Evolutionary conservation across 2,113 vertebrate species (phyloP).

Genomic region (Connochaetes taurinus): DNA sequence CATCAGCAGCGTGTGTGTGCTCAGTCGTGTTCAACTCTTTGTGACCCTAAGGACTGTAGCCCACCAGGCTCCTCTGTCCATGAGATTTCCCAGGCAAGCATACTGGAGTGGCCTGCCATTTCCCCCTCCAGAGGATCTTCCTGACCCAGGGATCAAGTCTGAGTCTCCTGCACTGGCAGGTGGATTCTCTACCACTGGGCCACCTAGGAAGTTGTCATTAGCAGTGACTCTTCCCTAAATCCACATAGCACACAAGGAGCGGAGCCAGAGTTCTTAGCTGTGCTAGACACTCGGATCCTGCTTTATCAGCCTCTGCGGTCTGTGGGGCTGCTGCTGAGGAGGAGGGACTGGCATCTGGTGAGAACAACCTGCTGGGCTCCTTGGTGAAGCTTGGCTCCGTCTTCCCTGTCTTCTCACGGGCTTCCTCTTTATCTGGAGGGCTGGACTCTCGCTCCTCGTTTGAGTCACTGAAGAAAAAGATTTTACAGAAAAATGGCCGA

Average conservation of each 20-base stretch:
- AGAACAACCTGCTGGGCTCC: conserved; percentile 78
- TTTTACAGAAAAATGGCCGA: neutral
- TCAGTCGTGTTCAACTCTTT: neutral
- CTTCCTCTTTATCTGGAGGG: conserved; percentile 86
- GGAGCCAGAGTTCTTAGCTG: rapidly evolving
- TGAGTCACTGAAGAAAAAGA: conserved; percentile 83
- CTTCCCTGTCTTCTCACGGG: conserved; percentile 77
- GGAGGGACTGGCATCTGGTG: neutral
- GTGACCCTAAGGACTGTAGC: neutral
- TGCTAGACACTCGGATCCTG: rapidly evolving
- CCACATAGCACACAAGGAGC: too few relatives aligned
- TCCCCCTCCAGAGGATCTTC: neutral
- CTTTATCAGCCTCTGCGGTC: rapidly evolving
- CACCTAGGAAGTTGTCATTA: neutral
- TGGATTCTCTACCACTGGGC: neutral
- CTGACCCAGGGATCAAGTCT: neutral
- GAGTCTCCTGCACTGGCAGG: neutral
- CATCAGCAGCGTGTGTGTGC: neutral
- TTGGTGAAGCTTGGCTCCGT: conserved; percentile 77
- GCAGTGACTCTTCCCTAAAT: neutral
- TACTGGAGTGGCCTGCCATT: neutral
- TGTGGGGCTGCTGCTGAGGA: neutral
- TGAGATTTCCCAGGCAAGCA: neutral
- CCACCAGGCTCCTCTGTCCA: neutral
- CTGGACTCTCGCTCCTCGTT: conserved; percentile 86